phyloP scores from a whole-genome alignment of 2,888 invertebrate genomes.

The Anoncus sp. region DNA sequence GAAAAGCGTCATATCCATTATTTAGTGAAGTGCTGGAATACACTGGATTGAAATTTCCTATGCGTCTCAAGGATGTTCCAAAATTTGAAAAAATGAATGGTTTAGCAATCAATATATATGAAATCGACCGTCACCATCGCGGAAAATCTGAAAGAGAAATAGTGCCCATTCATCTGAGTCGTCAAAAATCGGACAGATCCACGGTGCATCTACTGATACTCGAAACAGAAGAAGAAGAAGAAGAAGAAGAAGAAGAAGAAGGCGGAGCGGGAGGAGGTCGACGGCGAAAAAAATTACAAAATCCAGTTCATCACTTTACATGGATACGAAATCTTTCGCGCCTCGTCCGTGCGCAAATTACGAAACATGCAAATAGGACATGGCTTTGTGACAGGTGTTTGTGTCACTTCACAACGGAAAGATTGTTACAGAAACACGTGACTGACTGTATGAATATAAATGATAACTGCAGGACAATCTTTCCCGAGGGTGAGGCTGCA shows the following conservation, averaged over 20 bases:
- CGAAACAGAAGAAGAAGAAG: too few species aligned
- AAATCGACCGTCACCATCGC: too few species aligned
- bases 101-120: slow-evolving; percentile 8
- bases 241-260: too few species aligned
- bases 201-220: too few species aligned
- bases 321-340: too few species aligned
- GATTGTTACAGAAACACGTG: slow-evolving; percentile 16
- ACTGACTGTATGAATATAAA: slow-evolving; percentile 13
- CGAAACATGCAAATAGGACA: background rate
- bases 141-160: background rate
- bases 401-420: slow-evolving; percentile 2
- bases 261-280: too few species aligned
- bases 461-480: slow-evolving; percentile 12
- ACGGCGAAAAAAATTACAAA: too few species aligned
- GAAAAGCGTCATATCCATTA: background rate
- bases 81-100: slow-evolving; percentile 3
- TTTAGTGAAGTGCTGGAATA: background rate
- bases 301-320: too few species aligned
- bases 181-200: background rate
- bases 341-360: too few species aligned
- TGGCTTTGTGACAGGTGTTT: too few species aligned
- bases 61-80: background rate
- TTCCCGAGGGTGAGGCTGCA: background rate
- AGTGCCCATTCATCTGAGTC: slow-evolving; percentile 6
- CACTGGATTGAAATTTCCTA: slow-evolving; percentile 4